A percentile compares a stretch with the other conserved stretches of the same genome.
Evolutionary conservation across 1,140 invertebrate species (phyloP).

Genomic region (Trachymyrmex septentrionalis): DNA sequence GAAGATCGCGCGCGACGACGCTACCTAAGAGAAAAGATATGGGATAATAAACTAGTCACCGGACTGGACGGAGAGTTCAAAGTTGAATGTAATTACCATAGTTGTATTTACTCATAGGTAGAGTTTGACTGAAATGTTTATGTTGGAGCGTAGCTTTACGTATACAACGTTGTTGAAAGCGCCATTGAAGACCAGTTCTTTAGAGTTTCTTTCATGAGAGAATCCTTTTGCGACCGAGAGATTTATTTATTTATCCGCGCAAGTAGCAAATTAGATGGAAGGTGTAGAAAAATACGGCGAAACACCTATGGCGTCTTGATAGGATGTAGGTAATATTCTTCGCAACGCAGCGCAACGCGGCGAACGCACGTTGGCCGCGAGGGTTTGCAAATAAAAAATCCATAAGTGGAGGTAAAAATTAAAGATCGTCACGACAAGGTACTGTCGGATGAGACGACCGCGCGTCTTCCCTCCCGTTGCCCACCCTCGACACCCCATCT

Average conservation of each 20-base stretch:
- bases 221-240: background rate
- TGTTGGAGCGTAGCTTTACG: background rate
- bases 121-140: constrained; percentile 55
- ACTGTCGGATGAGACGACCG: constrained; percentile 54
- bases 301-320: background rate
- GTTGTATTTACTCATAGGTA: constrained; percentile 38
- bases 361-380: constrained; percentile 6
- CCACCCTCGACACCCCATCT: constrained; percentile 60
- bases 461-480: constrained; percentile 46
- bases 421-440: constrained; percentile 61
- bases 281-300: background rate
- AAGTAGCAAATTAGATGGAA: background rate
- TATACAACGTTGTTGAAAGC: constrained; percentile 15
- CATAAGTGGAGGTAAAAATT: constrained; percentile 50
- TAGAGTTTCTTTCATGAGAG: background rate
- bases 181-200: constrained; percentile 21
- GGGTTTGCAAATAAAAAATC: constrained; percentile 35
- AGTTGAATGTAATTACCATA: constrained; percentile 48
- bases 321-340: constrained; percentile 8
- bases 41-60: constrained; percentile 60
- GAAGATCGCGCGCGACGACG: constrained; percentile 24
- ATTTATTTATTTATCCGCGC: background rate
- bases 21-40: constrained; percentile 44
- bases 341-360: background rate
- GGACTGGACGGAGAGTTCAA: constrained; percentile 30